Conservation (phyloP, 2,888 invertebrate species). For the Drosophila phalerata region DNA sequence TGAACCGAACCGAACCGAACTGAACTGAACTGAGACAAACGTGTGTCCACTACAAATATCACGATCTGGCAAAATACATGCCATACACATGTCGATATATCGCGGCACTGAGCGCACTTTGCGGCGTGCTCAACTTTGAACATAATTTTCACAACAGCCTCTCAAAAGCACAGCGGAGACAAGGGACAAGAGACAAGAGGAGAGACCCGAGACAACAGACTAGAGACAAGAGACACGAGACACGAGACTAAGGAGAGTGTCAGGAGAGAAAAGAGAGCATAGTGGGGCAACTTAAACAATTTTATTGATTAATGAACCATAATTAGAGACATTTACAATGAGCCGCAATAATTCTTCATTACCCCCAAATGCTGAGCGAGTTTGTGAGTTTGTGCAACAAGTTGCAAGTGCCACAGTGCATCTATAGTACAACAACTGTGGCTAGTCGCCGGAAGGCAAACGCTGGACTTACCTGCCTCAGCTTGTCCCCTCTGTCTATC, state of each 20-base stretch:
- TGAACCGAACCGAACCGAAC: neutral
- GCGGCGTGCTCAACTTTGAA: constrained; percentile 73
- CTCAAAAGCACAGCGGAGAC: neutral
- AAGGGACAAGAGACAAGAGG: too few species aligned
- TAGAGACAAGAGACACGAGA: neutral
- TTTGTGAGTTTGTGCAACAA: constrained; percentile 2
- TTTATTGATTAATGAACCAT: constrained; percentile 86
- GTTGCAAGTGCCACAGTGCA: constrained; percentile 31
- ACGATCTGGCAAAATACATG: constrained; percentile 72
- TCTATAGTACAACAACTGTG: constrained; percentile 31
- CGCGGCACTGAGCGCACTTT: constrained; percentile 25
- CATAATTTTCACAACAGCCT: constrained; percentile 65
- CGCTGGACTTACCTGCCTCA: constrained; percentile 38
- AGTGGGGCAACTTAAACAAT: constrained; percentile 74
- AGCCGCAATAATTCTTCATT: constrained; percentile 85
- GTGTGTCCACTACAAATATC: constrained; percentile 80
- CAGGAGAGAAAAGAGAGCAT: neutral
- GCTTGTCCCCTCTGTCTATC: too few species aligned
- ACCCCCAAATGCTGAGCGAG: constrained; percentile 71
- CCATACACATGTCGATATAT: constrained; percentile 71
- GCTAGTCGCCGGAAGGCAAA: constrained; percentile 45
- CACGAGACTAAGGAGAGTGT: neutral
- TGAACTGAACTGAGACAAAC: constrained; percentile 41
- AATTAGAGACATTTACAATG: constrained; percentile 85
- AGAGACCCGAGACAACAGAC: neutral